These are phyloP conservation scores for Dioctria linearis DNA, from an alignment of 2,888 invertebrate genomes.

Conservation along the genomic window DNA sequence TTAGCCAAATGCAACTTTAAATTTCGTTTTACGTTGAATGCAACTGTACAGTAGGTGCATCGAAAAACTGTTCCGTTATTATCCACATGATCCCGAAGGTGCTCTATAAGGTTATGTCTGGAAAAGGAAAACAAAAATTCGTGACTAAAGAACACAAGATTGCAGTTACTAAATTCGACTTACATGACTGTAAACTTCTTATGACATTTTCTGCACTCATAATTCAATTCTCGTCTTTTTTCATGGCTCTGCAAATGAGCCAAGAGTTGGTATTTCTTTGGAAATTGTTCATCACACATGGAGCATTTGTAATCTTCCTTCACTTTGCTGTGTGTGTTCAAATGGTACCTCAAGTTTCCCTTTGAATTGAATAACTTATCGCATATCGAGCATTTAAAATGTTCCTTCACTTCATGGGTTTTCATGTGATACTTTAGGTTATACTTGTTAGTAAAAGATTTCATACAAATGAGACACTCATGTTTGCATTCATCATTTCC, in stretches of 20 bases:
- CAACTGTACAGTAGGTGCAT: slow-evolving; percentile 57
- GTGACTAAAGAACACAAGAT: not conserved
- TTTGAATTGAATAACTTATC: slow-evolving; percentile 15
- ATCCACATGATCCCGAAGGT: slow-evolving; percentile 55
- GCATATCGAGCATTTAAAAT: slow-evolving; percentile 5
- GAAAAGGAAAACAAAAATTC: slow-evolving; percentile 9
- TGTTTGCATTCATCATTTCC: not conserved
- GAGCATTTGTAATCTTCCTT: slow-evolving; percentile 25
- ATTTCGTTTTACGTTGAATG: slow-evolving; percentile 57
- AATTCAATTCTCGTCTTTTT: not conserved
- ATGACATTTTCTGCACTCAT: slow-evolving; percentile 21
- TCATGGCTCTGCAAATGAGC: slow-evolving; percentile 33
- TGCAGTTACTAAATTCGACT: not conserved
- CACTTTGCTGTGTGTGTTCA: not conserved
- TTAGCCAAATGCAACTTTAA: slow-evolving; percentile 57
- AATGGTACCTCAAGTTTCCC: slow-evolving; percentile 21
- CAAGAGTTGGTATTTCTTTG: not conserved
- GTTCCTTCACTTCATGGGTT: slow-evolving; percentile 9
- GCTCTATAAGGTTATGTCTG: slow-evolving; percentile 58
- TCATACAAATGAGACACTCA: slow-evolving; percentile 19
- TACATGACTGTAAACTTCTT: slow-evolving; percentile 39
- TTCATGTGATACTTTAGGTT: slow-evolving; percentile 22
- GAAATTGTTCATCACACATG: not conserved
- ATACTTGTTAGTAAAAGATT: slow-evolving; percentile 34
- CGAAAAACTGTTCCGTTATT: slow-evolving; percentile 35